Evolutionary conservation across 1,140 invertebrate species (phyloP), one percentile per base, ranked within the genome.

Genomic region (Ceratina australensis): DNA sequence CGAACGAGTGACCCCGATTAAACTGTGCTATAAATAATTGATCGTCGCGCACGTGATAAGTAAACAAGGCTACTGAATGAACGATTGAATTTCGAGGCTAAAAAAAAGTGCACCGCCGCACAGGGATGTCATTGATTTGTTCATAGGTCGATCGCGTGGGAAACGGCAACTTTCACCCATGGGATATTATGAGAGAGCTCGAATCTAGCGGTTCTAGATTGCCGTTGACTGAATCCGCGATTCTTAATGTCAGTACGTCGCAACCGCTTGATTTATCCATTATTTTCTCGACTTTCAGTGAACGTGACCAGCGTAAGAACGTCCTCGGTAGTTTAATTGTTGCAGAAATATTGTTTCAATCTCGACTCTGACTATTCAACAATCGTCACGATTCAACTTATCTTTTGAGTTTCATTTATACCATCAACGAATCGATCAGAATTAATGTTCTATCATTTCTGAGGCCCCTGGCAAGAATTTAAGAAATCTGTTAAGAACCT

Each of bases 141-240:
- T 5, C 18, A 61, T 26, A n/a, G 33, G 74, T 50, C 20, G 66
- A 63, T 78, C 60, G 81, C 81, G 81, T 83, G 81, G 81, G 81
- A 83, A 83, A 83, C 81, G 69, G 67, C 59, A 83, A 83, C 81
- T 83, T 83, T 83, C 81, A 83, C 81, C 80, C 76, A 83, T 82
- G 69, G 67, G 81, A 83, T 42, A 42, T 72, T 68, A 83, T 61
- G 82, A 83, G 80, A 82, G 59, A 47, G 80, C 72, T 63, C 63
- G 73, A 73, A 59, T 83, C 65, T 83, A 83, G 72, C 80, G 81
- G 80, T 78, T 82, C 81, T 82, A 47, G 18, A 52, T 59, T 61
- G 74, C 68, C n/a, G 76, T 78, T 74, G 59, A 79, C 72, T 81
- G 67, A 82, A 79, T 82, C 33, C 26, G 80, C 65, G 47, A 65